These are phyloP conservation scores for Salarias fasciatus DNA, from an alignment of 2,797 vertebrate species.

Conservation along the genomic window DNA sequence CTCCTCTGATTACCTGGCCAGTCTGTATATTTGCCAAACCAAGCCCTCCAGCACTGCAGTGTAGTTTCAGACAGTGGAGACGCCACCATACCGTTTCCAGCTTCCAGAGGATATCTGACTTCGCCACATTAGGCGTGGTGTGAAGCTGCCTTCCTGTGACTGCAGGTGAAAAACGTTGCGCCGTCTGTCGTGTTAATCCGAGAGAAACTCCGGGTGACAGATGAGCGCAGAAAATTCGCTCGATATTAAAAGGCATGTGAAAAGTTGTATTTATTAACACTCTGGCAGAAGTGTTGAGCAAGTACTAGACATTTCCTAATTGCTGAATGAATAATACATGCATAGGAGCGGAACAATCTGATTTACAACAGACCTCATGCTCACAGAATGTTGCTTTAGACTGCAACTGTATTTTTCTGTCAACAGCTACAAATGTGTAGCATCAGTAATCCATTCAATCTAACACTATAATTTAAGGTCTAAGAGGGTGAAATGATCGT, in stretches of 20 bases:
- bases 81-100: too few species aligned
- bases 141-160: not conserved
- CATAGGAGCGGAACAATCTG: conserved; percentile 19
- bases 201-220: not conserved
- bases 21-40: too few species aligned
- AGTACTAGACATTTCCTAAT: too few species aligned
- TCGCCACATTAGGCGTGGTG: conserved; percentile 3
- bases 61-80: too few species aligned
- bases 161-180: conserved; percentile 1
- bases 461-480: too few species aligned
- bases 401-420: conserved; percentile 1
- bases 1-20: too few species aligned
- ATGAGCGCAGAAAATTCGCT: not conserved
- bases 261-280: too few species aligned
- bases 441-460: conserved; percentile 23
- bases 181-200: conserved; percentile 35
- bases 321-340: not conserved
- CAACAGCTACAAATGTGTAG: conserved; percentile 6
- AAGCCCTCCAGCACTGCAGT: too few species aligned
- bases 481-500: too few species aligned
- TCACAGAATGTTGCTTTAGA: conserved; percentile 9
- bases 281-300: conserved; percentile 5
- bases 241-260: too few species aligned
- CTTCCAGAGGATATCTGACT: not conserved
- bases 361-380: conserved; percentile 1